Evolutionary conservation across 2,797 vertebrate genomes (phyloP), one percentile per base, ranked within the genome.

Genomic region (Dermochelys coriacea): DNA sequence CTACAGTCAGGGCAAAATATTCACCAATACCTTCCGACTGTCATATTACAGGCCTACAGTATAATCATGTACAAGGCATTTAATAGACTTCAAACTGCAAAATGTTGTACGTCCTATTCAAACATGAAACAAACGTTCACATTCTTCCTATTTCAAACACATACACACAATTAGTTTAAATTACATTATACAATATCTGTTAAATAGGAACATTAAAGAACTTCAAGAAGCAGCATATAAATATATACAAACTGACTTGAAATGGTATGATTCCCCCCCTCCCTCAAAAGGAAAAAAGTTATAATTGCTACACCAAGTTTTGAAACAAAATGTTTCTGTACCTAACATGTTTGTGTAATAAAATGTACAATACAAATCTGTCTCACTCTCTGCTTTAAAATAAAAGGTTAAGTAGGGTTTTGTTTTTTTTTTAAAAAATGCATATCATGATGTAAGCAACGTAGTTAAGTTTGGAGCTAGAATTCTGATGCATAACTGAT

Each of bases 111-210:
- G 95, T 59, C 85, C 96, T 95, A 91, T 47, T 92, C 81, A 95
- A 95, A 96, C 91, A 88, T 75, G 50, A 45, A 91, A 80, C 87
- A 51, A n/a, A 52, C 47, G 55, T 89, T 97, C 94, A 93, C 92
- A 92, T 96, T 94, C 94, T 2, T 94, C 92, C 93, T 90, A 94
- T 89, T 95, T 97, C 95, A 96, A 97, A 94, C 75, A 96, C 95
- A n/a, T n/a, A 96, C 94, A 96, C 49, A 97, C 96, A 97, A 97
- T 97, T 97, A 98, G 95, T 96, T 98, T 98, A 98, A 98, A 98
- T 98, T 98, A 98, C 97, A 98, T 97, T 98, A 97, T 98, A 98
- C 96, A 98, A 78, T 91, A 96, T 97, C 95, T 97, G 97, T 98
- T 98, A 98, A 98, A 98, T 98, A 98, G 95, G 95, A 96, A 92